Conservation (phyloP, 2,888 invertebrate species). For the Schrankia costaestrigalis region DNA sequence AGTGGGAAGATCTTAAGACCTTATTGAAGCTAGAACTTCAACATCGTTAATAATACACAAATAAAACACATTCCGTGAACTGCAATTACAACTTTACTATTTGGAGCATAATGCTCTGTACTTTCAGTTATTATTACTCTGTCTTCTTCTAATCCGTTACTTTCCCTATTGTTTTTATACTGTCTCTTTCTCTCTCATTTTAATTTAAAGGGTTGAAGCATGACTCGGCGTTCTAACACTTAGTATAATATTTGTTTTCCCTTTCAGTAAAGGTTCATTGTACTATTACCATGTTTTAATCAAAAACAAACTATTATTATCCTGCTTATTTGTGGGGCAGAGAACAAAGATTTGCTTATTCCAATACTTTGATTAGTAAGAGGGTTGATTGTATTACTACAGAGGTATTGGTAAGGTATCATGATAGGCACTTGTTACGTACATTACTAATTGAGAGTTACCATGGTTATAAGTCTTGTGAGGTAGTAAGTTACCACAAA, state of each 20-base stretch:
- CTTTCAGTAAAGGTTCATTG: slow-evolving; percentile 1
- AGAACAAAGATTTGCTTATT: no score
- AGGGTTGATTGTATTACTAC: no score
- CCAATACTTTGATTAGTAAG: no score
- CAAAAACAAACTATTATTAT: slow-evolving; percentile 2
- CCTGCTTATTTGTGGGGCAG: no score
- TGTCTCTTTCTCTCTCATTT: neutral
- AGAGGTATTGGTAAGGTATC: no score
- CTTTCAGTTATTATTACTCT: neutral
- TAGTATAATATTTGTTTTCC: no score
- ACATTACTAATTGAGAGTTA: no score
- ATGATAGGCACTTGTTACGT: no score
- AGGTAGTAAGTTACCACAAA: no score
- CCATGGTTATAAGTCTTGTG: no score
- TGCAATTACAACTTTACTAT: slow-evolving; percentile 2
- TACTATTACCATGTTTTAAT: slow-evolving; percentile 2
- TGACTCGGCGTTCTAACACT: no score
- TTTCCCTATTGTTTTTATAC: neutral
- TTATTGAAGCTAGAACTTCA: slow-evolving; percentile 20
- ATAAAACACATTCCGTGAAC: slow-evolving; percentile 19
- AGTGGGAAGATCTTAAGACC: slow-evolving; percentile 20
- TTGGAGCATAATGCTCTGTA: slow-evolving; percentile 2
- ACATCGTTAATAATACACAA: slow-evolving; percentile 31
- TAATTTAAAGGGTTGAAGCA: neutral
- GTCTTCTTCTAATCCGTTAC: slow-evolving; percentile 3